Evolutionary conservation across 2,113 vertebrate species (phyloP).

Genomic region (Bubo blakistoni): DNA sequence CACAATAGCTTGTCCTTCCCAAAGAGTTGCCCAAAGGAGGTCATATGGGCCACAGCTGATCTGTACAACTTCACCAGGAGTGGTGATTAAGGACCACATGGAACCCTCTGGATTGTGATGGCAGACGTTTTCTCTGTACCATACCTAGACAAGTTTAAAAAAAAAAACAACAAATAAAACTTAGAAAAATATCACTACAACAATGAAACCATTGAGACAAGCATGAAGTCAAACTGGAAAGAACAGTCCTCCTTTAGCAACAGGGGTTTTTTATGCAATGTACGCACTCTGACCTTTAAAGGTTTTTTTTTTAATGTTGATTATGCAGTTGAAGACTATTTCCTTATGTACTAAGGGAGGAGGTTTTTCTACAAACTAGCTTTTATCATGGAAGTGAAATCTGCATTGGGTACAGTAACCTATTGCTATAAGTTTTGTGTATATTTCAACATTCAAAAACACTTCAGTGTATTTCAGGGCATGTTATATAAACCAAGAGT

Average conservation of each 20-base stretch:
- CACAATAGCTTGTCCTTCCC: constrained; percentile 94
- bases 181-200: background rate
- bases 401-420: background rate
- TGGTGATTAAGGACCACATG: constrained; percentile 80
- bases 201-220: constrained; percentile 10
- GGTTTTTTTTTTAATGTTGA: background rate
- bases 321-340: background rate
- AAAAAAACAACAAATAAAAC: background rate
- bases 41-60: constrained; percentile 92
- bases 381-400: background rate
- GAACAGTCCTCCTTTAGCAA: background rate
- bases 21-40: constrained; percentile 92
- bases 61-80: constrained; percentile 92
- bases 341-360: constrained; percentile 52
- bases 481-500: background rate
- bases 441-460: background rate
- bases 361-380: background rate
- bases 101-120: constrained; percentile 91
- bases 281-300: constrained; percentile 20
- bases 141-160: constrained; percentile 77
- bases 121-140: constrained; percentile 89
- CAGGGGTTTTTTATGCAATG: background rate
- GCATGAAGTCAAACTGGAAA: background rate
- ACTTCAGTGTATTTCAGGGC: background rate
- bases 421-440: background rate